A percentile compares a stretch with the other conserved stretches of the same genome.
Conservation (phyloP, 64 coral and sea anemone species). For the Actinia equina region DNA sequence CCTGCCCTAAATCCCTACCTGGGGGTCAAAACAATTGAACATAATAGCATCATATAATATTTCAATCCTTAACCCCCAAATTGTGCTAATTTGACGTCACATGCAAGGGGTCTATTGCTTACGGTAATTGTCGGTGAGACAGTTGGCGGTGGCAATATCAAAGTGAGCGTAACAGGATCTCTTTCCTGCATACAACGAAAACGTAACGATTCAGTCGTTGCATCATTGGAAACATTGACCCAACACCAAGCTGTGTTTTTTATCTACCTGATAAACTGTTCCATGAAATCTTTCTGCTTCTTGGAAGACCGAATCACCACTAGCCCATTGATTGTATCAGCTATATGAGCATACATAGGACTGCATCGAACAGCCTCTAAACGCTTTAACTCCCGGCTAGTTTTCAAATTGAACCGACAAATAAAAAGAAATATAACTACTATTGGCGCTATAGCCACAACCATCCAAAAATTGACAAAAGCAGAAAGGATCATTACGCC, state of each 20-base stretch:
- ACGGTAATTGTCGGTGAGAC: too few species aligned
- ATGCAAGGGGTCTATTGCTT: too few species aligned
- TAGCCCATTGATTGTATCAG: constrained; percentile 29
- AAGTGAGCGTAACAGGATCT: too few species aligned
- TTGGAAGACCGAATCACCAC: constrained; percentile 27
- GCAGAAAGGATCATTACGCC: neutral
- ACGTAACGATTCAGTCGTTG: too few species aligned
- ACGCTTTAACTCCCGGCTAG: constrained; percentile 22
- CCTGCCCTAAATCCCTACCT: too few species aligned
- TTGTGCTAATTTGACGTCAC: too few species aligned
- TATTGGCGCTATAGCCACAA: constrained; percentile 11
- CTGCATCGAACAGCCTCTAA: constrained; percentile 32
- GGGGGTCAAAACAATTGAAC: too few species aligned
- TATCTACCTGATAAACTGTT: constrained; percentile 21
- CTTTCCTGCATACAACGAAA: too few species aligned
- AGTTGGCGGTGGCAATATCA: too few species aligned
- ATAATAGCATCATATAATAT: too few species aligned
- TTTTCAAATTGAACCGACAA: constrained; percentile 19
- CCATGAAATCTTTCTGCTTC: constrained; percentile 21
- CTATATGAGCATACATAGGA: constrained; percentile 36
- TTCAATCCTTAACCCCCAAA: too few species aligned
- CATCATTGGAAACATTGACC: too few species aligned
- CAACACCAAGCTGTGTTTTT: neutral
- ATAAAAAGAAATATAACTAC: neutral
- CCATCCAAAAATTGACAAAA: constrained; percentile 18